Conservation (phyloP, 2,113 vertebrate genomes). For the Dunckerocampus dactyliophorus region DNA sequence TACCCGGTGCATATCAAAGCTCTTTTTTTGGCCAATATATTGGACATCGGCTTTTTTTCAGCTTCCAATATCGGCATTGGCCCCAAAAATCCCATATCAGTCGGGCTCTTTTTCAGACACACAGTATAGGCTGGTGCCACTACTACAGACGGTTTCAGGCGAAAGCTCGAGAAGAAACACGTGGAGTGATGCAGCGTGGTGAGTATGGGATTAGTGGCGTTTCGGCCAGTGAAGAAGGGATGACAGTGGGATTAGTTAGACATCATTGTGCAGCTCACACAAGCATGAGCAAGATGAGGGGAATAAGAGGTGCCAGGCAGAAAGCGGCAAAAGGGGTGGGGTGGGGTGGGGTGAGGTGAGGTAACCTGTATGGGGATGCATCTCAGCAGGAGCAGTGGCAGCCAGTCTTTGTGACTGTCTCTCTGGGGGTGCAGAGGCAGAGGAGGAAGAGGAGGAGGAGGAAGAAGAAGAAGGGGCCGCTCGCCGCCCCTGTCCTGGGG, state of each 20-base stretch:
- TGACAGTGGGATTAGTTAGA: background rate
- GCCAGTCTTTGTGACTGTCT: constrained; percentile 64
- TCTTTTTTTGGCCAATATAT: too few species aligned
- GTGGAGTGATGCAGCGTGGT: too few species aligned
- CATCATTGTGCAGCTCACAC: background rate
- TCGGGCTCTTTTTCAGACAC: too few species aligned
- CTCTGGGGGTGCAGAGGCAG: constrained; percentile 55
- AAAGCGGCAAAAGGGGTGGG: background rate
- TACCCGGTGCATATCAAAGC: too few species aligned
- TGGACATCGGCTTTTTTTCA: too few species aligned
- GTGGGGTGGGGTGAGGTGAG: constrained; percentile 22
- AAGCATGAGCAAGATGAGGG: background rate
- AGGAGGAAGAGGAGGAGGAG: constrained; percentile 48
- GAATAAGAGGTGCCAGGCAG: constrained; percentile 3
- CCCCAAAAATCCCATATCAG: too few species aligned
- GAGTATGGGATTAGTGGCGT: too few species aligned
- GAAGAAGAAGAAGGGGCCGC: constrained; percentile 60
- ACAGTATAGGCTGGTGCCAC: too few species aligned
- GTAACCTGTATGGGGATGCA: constrained; percentile 81
- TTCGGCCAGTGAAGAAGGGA: constrained; percentile 12
- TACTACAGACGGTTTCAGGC: too few species aligned
- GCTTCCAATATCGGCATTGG: too few species aligned
- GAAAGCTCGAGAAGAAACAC: too few species aligned
- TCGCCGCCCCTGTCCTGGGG: constrained; percentile 84
- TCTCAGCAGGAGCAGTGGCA: constrained; percentile 65